phyloP scores from a whole-genome alignment of 2,797 vertebrate genomes.

The Enteromius unitaeniatus region DNA sequence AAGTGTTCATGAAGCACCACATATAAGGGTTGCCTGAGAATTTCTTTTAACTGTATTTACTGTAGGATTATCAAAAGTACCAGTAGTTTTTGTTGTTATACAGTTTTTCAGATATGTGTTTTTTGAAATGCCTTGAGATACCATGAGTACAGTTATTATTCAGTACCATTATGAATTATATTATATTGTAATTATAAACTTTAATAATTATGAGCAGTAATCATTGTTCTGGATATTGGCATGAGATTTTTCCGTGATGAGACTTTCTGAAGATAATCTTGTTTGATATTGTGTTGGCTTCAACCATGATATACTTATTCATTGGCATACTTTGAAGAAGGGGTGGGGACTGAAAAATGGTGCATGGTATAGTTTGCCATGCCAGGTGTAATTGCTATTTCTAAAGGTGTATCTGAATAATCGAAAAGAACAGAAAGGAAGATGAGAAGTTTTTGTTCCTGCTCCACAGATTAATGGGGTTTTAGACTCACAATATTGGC shows the following conservation, averaged over 20 bases:
- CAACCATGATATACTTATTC: neutral
- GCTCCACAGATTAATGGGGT: slow-evolving; percentile 15
- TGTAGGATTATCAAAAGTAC: neutral
- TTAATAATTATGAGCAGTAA: neutral
- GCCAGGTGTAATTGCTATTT: slow-evolving; percentile 8
- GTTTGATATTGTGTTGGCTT: slow-evolving; percentile 3
- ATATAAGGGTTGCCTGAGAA: neutral
- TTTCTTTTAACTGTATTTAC: neutral
- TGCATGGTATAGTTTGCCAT: neutral
- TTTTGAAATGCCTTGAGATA: neutral
- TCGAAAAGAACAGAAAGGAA: slow-evolving; percentile 20
- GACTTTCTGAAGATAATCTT: slow-evolving; percentile 1
- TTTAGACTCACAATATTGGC: slow-evolving; percentile 25
- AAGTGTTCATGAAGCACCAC: slow-evolving; percentile 25
- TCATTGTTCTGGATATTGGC: neutral
- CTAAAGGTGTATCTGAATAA: neutral
- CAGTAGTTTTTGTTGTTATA: neutral
- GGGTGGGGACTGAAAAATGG: neutral
- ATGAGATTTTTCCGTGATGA: neutral
- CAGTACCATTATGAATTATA: neutral
- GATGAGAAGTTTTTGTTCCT: slow-evolving; percentile 28
- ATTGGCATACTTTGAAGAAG: neutral
- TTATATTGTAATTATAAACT: neutral
- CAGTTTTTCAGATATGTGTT: neutral
- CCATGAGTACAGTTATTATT: neutral